Base-by-base conservation (phyloP, 2,888 invertebrate species). In the Archips xylosteana region DNA sequence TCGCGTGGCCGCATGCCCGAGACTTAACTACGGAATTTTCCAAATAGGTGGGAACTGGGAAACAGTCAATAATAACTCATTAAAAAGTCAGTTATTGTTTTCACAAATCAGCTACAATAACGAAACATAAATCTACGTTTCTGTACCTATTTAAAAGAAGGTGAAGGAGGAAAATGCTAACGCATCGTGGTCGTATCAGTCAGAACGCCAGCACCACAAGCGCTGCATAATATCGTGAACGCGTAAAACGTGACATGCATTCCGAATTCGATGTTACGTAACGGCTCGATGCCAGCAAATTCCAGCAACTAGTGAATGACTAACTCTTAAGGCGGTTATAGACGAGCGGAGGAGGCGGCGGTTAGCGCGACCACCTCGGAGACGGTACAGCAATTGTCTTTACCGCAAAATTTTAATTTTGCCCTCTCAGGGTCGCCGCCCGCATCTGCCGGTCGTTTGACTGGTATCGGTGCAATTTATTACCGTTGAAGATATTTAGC, bases 401-500 rank as follows among this genome's bases (percentile, higher is more conserved):
- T 84, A 90, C 91, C 91, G 87, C 91, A 90, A 88, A 84, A 85
- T 87, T 88, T 86, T 83, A 75, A 83, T 85, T 89, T 89, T 87
- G 87, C 86, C 78, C 76, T 76, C 76, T 80, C 82, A 81, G 78
- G 75, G 76, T 72, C 79, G 79, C 78, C 77, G 85, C 91, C 92
- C 92, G 92, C 92, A 92, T 92, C 83, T 79, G 78, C 78, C 75
- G 79, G 76, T 84, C 78, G 84, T 83, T 79, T 71, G 80, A 86
- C 85, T 80, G 82, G 83, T 83, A 81, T 81, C 79, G 76, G 81
- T 81, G 81, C 83, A 83, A 84, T 89, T 90, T 89, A 91, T 87
- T 87, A 82, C 82, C 76, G 81, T 83, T 82, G 78, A 77, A 79
- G 78, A 79, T 78, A 78, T 84, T 87, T 85, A 85, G 76, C 82